Percentiles rank a stretch among this genome's conserved stretches.
Conservation (phyloP, 2,888 invertebrate species). For the Nymphalis c-album region DNA sequence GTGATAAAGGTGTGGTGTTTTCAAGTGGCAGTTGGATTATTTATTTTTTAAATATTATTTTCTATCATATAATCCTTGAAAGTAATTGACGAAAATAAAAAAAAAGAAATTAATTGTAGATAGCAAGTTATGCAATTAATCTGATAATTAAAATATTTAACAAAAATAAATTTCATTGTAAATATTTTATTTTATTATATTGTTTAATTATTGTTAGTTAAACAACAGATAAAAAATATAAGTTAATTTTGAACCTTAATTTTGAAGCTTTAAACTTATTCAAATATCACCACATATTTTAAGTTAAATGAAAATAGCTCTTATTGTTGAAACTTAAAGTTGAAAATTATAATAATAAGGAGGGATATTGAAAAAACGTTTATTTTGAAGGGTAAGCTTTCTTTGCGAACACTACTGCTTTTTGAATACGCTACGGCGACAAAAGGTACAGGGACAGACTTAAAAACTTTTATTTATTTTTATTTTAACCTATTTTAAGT, state of each 20-base stretch:
- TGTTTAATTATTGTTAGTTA: background rate
- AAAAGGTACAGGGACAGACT: slow-evolving; percentile 54
- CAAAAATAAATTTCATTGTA: too few species aligned
- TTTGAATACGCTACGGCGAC: slow-evolving; percentile 64
- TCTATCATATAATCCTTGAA: background rate
- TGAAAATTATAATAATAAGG: slow-evolving; percentile 37
- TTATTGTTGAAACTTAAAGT: slow-evolving; percentile 49
- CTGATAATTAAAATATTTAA: too few species aligned
- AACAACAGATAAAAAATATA: background rate
- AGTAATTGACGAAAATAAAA: too few species aligned
- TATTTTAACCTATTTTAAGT: background rate
- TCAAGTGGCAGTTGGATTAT: slow-evolving; percentile 54
- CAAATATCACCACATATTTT: slow-evolving; percentile 41
- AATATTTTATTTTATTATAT: too few species aligned
- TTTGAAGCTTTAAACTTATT: slow-evolving; percentile 41
- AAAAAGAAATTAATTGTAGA: too few species aligned
- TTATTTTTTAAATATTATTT: slow-evolving; percentile 23
- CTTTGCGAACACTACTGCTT: slow-evolving; percentile 72
- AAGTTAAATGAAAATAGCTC: slow-evolving; percentile 51
- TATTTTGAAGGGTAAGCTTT: slow-evolving; percentile 72
- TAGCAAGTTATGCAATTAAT: too few species aligned
- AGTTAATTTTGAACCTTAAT: background rate
- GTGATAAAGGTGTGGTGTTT: slow-evolving; percentile 62
- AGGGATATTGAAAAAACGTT: slow-evolving; percentile 58
- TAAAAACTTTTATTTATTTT: slow-evolving; percentile 1